A percentile compares a stretch with the other conserved stretches of the same genome.
Conservation (phyloP, 2,113 vertebrate genomes). For the Tinamus guttatus region DNA sequence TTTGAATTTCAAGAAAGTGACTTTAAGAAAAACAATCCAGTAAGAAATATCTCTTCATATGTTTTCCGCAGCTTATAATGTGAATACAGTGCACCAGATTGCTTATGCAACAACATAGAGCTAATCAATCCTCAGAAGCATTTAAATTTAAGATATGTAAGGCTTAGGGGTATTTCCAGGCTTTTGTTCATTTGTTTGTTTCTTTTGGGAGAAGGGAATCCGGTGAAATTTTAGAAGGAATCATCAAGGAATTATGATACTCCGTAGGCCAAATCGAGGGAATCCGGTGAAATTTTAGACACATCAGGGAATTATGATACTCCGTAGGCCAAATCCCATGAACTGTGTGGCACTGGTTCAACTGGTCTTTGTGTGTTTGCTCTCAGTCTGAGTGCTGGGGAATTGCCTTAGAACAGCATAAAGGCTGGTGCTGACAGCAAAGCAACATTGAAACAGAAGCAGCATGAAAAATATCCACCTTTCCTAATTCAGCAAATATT, state of each 20-base stretch:
- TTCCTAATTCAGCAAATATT: slow-evolving; percentile 34
- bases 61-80: neutral
- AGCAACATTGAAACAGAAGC: slow-evolving; percentile 6
- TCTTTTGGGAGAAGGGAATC: neutral
- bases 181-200: neutral
- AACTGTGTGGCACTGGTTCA: neutral
- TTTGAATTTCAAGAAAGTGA: neutral
- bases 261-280: neutral
- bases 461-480: neutral
- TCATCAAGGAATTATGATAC: neutral
- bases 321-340: neutral
- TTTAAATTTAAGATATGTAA: neutral
- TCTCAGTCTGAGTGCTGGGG: neutral
- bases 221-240: neutral
- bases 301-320: neutral
- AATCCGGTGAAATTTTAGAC: neutral
- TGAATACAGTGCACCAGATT: neutral
- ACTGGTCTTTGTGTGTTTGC: neutral
- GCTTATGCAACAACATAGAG: neutral
- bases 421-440: slow-evolving; percentile 13
- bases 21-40: neutral
- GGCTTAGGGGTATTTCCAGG: no score
- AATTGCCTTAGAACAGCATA: slow-evolving; percentile 25
- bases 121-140: neutral
- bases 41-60: neutral